Percentiles rank a stretch among this genome's conserved stretches.
Conservation (phyloP, 2,888 invertebrate genomes). For the Apotomis betuletana region DNA sequence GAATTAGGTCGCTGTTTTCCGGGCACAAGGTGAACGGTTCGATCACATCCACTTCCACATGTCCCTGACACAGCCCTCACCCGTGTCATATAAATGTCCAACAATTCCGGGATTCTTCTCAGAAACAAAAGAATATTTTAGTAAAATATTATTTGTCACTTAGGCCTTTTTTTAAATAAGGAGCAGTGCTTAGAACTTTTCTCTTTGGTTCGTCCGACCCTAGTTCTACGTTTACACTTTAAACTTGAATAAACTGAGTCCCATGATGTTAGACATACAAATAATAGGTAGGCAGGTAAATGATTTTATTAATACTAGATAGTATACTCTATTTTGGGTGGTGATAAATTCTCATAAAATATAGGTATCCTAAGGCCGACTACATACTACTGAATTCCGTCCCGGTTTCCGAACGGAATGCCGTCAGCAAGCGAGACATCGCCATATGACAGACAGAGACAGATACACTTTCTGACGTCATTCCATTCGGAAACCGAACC, state of each 20-base stretch:
- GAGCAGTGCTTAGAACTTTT: neutral
- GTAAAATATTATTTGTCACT: neutral
- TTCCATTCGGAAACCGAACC: too few species aligned
- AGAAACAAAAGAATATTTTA: neutral
- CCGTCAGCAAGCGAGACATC: too few species aligned
- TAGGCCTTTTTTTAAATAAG: neutral
- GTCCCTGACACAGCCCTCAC: neutral
- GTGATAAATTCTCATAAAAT: too few species aligned
- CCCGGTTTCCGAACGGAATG: too few species aligned
- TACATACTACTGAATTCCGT: too few species aligned
- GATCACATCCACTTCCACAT: neutral
- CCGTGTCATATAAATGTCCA: constrained; percentile 1
- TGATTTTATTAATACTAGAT: too few species aligned
- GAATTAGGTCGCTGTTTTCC: neutral
- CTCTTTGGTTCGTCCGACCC: neutral
- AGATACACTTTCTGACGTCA: too few species aligned
- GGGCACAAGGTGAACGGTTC: neutral
- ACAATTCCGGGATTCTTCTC: neutral
- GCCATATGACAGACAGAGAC: too few species aligned
- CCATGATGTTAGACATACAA: too few species aligned
- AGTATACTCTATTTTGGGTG: too few species aligned
- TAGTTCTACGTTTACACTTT: neutral
- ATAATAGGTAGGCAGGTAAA: too few species aligned
- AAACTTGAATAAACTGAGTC: neutral
- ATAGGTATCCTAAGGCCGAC: too few species aligned